Base-by-base conservation (phyloP, 2,888 invertebrate genomes). In the Euclidia mi region DNA sequence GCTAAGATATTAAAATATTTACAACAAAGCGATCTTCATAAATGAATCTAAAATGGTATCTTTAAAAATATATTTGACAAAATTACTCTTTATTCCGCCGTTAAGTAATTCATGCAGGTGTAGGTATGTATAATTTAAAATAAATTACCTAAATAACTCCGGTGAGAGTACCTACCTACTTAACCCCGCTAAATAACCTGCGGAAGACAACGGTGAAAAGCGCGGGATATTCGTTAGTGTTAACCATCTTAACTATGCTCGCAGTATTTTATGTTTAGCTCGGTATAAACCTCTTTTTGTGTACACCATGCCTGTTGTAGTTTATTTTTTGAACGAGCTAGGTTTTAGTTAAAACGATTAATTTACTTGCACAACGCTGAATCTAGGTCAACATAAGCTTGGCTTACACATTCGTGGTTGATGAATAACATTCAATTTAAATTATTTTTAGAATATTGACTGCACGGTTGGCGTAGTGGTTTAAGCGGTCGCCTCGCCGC, bases 131-230 rank as follows among this genome's bases (percentile, higher is more conserved):
- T 51, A 41, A 65, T 62, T 65, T 49, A 43, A 65, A 55, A 62
- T 65, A 61, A 53, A 65, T 51, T 48, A 11, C 17, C 45, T 53
- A 65, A 65, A n/a, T 59, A 62, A 69, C 44, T 65, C 65, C 45
- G 32, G 41, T 50, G 12, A 34, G 17, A 51, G 48, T n/a, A n/a
- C n/a, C n/a, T n/a, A n/a, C n/a, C n/a, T 48, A 43, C 50, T 58
- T 62, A 59, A 55, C 56, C 44, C 49, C 43, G 47, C 40, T 66
- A 53, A n/a, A n/a, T n/a, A n/a, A 66, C 49, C 47, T 48, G 50
- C 18, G 17, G n/a, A 43, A 25, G 41, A 38, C 17, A 12, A 18
- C 12, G n/a, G 2, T 3, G 35, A 42, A 56, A 63, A 56, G 25
- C 35, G 45, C 7, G 46, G 42, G 41, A 34, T 28, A 53, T 17